A percentile compares a stretch with the other conserved stretches of the same genome.
Evolutionary conservation across 2,113 vertebrate genomes (phyloP).

Genomic region (Carassius auratus): DNA sequence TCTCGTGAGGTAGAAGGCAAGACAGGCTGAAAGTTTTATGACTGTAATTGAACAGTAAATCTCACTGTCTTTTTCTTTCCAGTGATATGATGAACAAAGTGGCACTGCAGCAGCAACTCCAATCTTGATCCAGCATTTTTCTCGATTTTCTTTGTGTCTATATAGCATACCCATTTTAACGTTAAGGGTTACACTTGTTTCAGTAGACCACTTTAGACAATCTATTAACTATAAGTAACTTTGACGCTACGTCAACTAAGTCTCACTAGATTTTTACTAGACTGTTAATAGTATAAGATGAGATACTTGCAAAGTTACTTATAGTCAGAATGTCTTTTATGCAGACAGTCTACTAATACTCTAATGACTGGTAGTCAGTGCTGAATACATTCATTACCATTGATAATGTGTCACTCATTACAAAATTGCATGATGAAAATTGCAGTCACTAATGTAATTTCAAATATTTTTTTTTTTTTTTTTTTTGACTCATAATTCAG

Average conservation of each 20-base stretch:
- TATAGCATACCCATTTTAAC: background rate
- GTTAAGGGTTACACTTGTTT: background rate
- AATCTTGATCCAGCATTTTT: background rate
- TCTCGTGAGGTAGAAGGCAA: constrained; percentile 36
- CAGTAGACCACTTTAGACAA: background rate
- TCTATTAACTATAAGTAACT: background rate
- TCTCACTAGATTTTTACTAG: background rate
- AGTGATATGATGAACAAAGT: constrained; percentile 44
- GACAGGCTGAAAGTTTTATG: constrained; percentile 17
- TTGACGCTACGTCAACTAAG: background rate
- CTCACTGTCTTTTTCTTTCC: constrained; percentile 20
- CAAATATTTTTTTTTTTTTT: too few relatives aligned
- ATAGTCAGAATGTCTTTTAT: too few relatives aligned
- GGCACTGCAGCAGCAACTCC: constrained; percentile 11
- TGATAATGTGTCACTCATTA: background rate
- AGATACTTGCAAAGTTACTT: too few relatives aligned
- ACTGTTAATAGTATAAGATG: too few relatives aligned
- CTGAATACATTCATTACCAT: background rate
- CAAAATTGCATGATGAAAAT: background rate
- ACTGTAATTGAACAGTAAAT: constrained; percentile 56
- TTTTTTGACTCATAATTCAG: too few relatives aligned
- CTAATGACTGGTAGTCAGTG: too few relatives aligned
- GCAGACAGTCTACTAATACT: too few relatives aligned
- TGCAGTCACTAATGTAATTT: too few relatives aligned
- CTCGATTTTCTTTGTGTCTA: background rate